Evolutionary conservation across 2,888 invertebrate species (phyloP).

Genomic region (Drosophila dives): DNA sequence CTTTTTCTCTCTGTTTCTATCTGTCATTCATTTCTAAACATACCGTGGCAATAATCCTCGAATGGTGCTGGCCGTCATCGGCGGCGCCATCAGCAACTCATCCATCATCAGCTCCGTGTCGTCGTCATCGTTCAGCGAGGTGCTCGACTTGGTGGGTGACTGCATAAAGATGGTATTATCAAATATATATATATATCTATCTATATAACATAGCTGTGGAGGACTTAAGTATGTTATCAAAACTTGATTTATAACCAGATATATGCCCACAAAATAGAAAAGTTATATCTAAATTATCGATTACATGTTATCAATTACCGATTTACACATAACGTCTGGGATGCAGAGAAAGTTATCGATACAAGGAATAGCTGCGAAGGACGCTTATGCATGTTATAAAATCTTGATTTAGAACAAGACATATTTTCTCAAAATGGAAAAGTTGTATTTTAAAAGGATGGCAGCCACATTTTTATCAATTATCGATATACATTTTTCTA

Average conservation of each 20-base stretch:
- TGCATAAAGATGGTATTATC: slow-evolving; percentile 67
- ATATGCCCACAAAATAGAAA: neutral
- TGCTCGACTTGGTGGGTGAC: slow-evolving; percentile 88
- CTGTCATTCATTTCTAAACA: slow-evolving; percentile 10
- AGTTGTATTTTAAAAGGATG: neutral
- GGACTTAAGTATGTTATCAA: neutral
- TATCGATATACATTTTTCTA: neutral
- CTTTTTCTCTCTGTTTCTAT: neutral
- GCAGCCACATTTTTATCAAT: neutral
- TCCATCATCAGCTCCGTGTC: slow-evolving; percentile 94
- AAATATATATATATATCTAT: neutral
- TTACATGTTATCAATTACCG: too few species aligned
- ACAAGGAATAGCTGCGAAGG: too few species aligned
- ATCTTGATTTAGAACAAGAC: neutral
- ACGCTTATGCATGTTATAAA: too few species aligned
- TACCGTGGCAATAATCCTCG: slow-evolving; percentile 90
- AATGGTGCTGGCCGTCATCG: slow-evolving; percentile 90
- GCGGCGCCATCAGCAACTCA: slow-evolving; percentile 91
- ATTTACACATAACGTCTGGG: too few species aligned
- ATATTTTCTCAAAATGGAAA: neutral
- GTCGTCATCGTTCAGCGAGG: slow-evolving; percentile 90
- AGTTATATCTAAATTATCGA: neutral
- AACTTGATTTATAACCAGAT: neutral
- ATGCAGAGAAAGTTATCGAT: too few species aligned
- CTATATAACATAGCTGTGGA: too few species aligned